A percentile compares a stretch with the other conserved stretches of the same genome.
Conservation (phyloP, 2,797 vertebrate genomes). For the Brachymystax lenok region DNA sequence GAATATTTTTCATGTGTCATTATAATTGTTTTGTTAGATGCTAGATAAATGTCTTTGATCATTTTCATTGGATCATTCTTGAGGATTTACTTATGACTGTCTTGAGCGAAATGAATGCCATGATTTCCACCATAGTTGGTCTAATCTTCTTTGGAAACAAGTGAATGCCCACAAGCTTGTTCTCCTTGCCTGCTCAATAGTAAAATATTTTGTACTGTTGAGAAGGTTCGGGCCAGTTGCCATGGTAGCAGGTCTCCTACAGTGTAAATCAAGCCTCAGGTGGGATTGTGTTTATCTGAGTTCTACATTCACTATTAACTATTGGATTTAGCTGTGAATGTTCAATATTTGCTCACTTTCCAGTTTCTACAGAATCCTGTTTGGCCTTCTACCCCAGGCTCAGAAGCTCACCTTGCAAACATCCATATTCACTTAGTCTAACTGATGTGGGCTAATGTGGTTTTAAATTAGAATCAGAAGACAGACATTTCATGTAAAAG, state of each 20-base stretch:
- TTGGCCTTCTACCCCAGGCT: background rate
- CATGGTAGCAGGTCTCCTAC: slow-evolving; percentile 32
- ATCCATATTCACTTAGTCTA: background rate
- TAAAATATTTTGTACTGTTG: slow-evolving; percentile 27
- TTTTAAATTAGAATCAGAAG: background rate
- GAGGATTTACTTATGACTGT: background rate
- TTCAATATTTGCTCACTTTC: background rate
- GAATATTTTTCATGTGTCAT: background rate
- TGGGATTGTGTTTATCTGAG: slow-evolving; percentile 26
- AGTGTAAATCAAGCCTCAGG: slow-evolving; percentile 28
- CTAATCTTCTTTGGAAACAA: background rate
- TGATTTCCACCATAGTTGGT: background rate
- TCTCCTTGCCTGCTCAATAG: background rate
- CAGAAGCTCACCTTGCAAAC: too few species aligned
- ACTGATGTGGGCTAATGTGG: background rate
- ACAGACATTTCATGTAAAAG: background rate
- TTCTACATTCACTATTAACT: background rate
- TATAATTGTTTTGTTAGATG: background rate
- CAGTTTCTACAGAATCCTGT: background rate
- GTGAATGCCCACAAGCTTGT: background rate
- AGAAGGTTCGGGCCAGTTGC: slow-evolving; percentile 25
- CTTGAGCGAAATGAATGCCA: background rate
- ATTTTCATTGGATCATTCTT: too few species aligned
- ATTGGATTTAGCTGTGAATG: background rate
- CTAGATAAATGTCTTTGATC: too few species aligned